A percentile compares a stretch with the other conserved stretches of the same genome.
These are phyloP conservation scores for Leptodirus hochenwartii DNA, from an alignment of 2,888 invertebrate genomes.

Conservation along the genomic window DNA sequence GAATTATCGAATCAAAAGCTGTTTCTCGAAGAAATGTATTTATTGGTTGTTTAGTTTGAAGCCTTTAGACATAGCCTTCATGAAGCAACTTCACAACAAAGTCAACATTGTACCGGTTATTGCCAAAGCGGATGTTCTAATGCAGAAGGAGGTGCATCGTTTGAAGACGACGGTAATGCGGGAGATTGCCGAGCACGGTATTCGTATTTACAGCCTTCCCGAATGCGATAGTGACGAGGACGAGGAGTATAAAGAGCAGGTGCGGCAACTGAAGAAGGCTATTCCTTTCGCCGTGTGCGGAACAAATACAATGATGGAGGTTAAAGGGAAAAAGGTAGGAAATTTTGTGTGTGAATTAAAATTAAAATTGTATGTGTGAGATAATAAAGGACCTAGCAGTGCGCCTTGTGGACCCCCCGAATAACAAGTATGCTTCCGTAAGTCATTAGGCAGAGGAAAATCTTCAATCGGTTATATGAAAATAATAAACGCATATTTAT, in stretches of 20 bases:
- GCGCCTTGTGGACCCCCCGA: too few relatives aligned
- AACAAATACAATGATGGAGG: constrained; percentile 77
- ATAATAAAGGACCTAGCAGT: too few relatives aligned
- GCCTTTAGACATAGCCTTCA: constrained; percentile 86
- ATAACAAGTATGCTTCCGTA: too few relatives aligned
- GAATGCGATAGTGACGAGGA: constrained; percentile 93
- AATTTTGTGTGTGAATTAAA: too few relatives aligned
- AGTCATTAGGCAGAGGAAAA: too few relatives aligned
- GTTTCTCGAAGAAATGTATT: constrained; percentile 1
- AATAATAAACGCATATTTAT: too few relatives aligned
- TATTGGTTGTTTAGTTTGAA: constrained; percentile 67
- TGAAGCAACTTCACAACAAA: constrained; percentile 92
- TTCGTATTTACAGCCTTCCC: constrained; percentile 86
- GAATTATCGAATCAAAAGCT: too few relatives aligned
- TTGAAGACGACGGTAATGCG: constrained; percentile 61
- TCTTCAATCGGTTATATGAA: too few relatives aligned
- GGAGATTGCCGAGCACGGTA: constrained; percentile 79
- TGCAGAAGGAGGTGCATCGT: constrained; percentile 75
- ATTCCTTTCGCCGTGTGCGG: constrained; percentile 98
- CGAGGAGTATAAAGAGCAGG: constrained; percentile 86
- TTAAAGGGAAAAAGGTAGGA: constrained; percentile 78
- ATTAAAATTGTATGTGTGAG: too few relatives aligned
- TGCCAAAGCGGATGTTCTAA: constrained; percentile 89
- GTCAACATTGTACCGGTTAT: constrained; percentile 96
- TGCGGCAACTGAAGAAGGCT: constrained; percentile 77